Conservation (phyloP, 2,888 invertebrate species). For the Trichogramma dendrolimi region DNA sequence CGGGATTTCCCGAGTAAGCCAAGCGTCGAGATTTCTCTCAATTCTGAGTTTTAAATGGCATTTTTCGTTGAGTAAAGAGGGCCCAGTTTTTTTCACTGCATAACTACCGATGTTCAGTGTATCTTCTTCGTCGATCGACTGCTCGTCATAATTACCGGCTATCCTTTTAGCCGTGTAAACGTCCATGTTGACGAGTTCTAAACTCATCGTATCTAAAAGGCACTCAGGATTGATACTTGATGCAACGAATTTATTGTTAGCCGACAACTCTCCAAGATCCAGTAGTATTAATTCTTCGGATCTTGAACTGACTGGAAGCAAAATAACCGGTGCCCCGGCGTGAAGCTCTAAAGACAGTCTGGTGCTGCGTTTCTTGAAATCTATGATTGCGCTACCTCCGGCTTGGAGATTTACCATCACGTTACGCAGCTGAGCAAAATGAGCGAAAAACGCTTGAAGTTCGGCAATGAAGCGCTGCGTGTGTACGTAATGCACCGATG, state of each 20-base stretch:
- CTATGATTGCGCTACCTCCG: slow-evolving; percentile 58
- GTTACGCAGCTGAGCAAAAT: slow-evolving; percentile 79
- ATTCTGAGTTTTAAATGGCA: slow-evolving; percentile 76
- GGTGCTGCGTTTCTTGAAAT: slow-evolving; percentile 48
- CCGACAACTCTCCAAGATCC: slow-evolving; percentile 73
- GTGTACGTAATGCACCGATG: slow-evolving; percentile 88
- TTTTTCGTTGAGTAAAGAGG: slow-evolving; percentile 75
- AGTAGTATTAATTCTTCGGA: slow-evolving; percentile 74
- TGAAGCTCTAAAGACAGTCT: slow-evolving; percentile 62
- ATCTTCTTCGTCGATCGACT: slow-evolving; percentile 33
- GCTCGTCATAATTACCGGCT: slow-evolving; percentile 34
- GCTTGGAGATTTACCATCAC: slow-evolving; percentile 68
- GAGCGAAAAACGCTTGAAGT: slow-evolving; percentile 78
- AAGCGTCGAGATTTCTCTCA: slow-evolving; percentile 74
- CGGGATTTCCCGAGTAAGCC: slow-evolving; percentile 56
- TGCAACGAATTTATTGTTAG: slow-evolving; percentile 71
- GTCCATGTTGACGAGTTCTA: slow-evolving; percentile 73
- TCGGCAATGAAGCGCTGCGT: slow-evolving; percentile 90
- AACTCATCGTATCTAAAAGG: slow-evolving; percentile 70
- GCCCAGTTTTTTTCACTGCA: slow-evolving; percentile 57
- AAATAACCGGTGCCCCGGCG: slow-evolving; percentile 76
- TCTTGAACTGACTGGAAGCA: slow-evolving; percentile 80
- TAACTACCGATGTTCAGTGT: slow-evolving; percentile 54
- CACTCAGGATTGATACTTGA: slow-evolving; percentile 61
- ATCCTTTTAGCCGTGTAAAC: slow-evolving; percentile 63